Base-by-base conservation (phyloP, 2,888 invertebrate species). In the Apantesis nais region DNA sequence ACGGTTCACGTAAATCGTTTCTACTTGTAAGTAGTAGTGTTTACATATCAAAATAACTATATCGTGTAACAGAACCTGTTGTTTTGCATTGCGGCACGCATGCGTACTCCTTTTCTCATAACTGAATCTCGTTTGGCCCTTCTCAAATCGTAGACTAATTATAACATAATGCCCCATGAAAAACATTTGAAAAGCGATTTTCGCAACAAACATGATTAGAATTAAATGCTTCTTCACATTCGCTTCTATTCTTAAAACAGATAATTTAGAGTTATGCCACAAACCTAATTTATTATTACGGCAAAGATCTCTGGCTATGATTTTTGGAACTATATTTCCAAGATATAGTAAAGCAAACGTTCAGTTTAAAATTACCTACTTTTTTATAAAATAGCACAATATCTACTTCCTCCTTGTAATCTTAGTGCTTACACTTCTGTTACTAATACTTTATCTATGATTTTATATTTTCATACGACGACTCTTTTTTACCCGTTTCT, bases 201-300 rank as follows among this genome's bases (percentile, higher is more conserved):
- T 72, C 89, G 92, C 91, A 90, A 88, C 74, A 86, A 87, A 92
- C 90, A 92, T 90, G 78, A 90, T 91, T 90, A 85, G 90, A 91
- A 91, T 90, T 89, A 82, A 73, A 66, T 71, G 82, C 73, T 80
- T 83, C 78, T 83, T 83, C 77, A 74, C 79, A 74, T 81, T 84
- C 74, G 74, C 71, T 52, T 52, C n/a, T 52, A 52, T 52, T 25
- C 55, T 29, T 68, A 74, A 77, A 80, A 83, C 74, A 81, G 75
- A 83, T 73, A 74, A 86, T 76, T 81, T 75, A 75, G 66, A 78
- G 78, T 82, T 88, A 88, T 78, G 76, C 75, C 81, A 76, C 78
- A 80, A 79, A 76, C 77, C 78, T 86, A 88, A 88, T 88, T 52
- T n/a, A 83, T 81, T 81, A 75, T 81, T 81, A 74, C 66, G 72